These are phyloP conservation scores for Oppia nitens DNA, from an alignment of 1,140 invertebrate genomes.

Conservation along the genomic window DNA sequence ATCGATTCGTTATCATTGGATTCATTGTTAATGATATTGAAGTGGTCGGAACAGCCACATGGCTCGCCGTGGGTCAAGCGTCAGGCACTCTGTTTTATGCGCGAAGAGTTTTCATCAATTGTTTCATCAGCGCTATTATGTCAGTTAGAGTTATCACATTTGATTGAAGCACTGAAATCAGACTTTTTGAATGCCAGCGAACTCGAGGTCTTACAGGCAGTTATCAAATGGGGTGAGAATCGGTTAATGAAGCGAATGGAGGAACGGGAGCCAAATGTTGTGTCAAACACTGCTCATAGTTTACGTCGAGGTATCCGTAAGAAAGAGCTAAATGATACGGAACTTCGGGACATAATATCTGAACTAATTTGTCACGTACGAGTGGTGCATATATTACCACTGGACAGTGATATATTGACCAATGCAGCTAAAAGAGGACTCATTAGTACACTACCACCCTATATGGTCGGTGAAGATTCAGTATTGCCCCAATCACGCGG, in stretches of 20 bases:
- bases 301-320: conserved; percentile 70
- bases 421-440: conserved; percentile 59
- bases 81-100: conserved; percentile 61
- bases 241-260: conserved; percentile 62
- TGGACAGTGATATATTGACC: conserved; percentile 59
- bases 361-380: conserved; percentile 62
- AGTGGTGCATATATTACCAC: conserved; percentile 72
- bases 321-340: conserved; percentile 63
- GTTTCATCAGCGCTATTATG: conserved; percentile 47
- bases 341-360: conserved; percentile 65
- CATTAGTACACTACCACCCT: conserved; percentile 62
- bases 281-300: conserved; percentile 77
- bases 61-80: conserved; percentile 78
- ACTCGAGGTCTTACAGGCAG: conserved; percentile 64
- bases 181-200: conserved; percentile 82
- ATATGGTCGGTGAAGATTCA: conserved; percentile 48
- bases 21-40: conserved; percentile 40
- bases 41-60: conserved; percentile 71
- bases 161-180: conserved; percentile 61
- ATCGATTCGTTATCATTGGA: conserved; percentile 64
- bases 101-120: conserved; percentile 63
- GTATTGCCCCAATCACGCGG: conserved; percentile 37
- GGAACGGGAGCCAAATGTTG: conserved; percentile 72
- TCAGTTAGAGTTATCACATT: conserved; percentile 58
- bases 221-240: conserved; percentile 79